Evolutionary conservation across 2,797 vertebrate genomes (phyloP).

Genomic region (Alcedo atthis): DNA sequence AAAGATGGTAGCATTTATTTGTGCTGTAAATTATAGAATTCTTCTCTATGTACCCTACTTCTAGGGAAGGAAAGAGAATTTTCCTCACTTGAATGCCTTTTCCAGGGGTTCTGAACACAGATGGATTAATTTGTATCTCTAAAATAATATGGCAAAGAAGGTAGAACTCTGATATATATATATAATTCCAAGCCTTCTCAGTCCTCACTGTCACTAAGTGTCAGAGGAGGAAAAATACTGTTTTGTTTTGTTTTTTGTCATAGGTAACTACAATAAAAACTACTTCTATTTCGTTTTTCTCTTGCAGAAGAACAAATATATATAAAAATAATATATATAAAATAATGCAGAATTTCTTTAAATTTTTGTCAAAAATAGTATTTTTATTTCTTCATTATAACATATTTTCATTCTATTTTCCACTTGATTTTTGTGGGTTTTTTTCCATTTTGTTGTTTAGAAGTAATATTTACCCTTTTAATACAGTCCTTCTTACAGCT

Average conservation of each 20-base stretch:
- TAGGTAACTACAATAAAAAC: neutral
- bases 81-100: neutral
- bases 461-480: neutral
- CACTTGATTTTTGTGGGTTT: neutral
- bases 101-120: neutral
- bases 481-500: neutral
- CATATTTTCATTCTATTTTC: neutral
- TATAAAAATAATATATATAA: neutral
- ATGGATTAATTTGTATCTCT: neutral
- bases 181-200: neutral
- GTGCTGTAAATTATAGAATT: neutral
- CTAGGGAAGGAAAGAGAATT: neutral
- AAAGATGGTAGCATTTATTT: conserved; percentile 29
- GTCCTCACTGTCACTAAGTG: neutral
- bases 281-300: neutral
- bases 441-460: neutral
- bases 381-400: neutral
- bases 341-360: neutral
- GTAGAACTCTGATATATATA: neutral
- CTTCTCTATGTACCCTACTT: neutral
- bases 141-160: neutral
- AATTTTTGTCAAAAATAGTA: neutral
- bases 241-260: neutral
- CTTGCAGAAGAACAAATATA: neutral
- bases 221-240: neutral